Percentiles rank a stretch among this genome's conserved stretches.
phyloP scores from a whole-genome alignment of 1,140 invertebrate genomes.

The honey bee (Apis mellifera) region Amel_HAv3.1 CM009931.2:21263501-21264000 shows the following conservation, averaged over 20 bases:
- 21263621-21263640: background rate
- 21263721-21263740: conserved; percentile 54
- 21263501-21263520: conserved; percentile 56
- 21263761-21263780: conserved; percentile 41
- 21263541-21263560: conserved; percentile 28
- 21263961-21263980: conserved; percentile 54
- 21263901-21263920: conserved; percentile 63
- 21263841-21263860: background rate
- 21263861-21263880: conserved; percentile 65
- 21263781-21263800: too few relatives aligned
- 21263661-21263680: too few relatives aligned
- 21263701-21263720: conserved; percentile 56
- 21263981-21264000: conserved; percentile 33
- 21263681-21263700: conserved; percentile 14
- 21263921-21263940: conserved; percentile 55
- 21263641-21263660: background rate
- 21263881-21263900: conserved; percentile 21
- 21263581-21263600: background rate
- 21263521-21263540: conserved; percentile 58
- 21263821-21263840: conserved; percentile 59
- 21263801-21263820: conserved; percentile 59
- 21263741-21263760: conserved; percentile 47
- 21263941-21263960: conserved; percentile 56
- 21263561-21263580: conserved; percentile 50
- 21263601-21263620: background rate